Conservation (phyloP, 2,113 vertebrate genomes). For the Xiphophorus maculatus region DNA sequence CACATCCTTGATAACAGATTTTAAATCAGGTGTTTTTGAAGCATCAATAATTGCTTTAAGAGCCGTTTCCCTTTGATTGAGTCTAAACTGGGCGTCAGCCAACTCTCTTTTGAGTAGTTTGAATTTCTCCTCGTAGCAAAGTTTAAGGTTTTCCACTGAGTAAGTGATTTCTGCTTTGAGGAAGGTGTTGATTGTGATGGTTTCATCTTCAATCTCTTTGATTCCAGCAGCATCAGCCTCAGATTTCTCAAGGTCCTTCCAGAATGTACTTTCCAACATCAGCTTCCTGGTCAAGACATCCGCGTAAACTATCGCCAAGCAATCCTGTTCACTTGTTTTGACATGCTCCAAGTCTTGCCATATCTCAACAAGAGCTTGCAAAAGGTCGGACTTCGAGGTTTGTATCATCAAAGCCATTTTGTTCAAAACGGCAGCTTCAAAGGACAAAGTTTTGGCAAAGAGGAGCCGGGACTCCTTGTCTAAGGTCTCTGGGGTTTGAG, state of each 20-base stretch:
- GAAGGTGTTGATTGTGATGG: constrained; percentile 65
- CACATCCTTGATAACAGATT: constrained; percentile 82
- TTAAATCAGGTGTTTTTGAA: constrained; percentile 81
- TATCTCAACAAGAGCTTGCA: constrained; percentile 81
- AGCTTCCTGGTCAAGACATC: constrained; percentile 87
- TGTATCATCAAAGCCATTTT: constrained; percentile 89
- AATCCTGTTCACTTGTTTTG: constrained; percentile 69
- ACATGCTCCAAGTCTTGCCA: constrained; percentile 77
- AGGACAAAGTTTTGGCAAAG: constrained; percentile 87
- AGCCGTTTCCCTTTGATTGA: constrained; percentile 84
- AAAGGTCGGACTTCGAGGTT: constrained; percentile 82
- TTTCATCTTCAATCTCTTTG: constrained; percentile 35
- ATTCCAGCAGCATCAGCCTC: constrained; percentile 41
- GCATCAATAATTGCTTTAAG: constrained; percentile 83
- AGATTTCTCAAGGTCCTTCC: constrained; percentile 85
- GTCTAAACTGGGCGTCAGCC: constrained; percentile 80
- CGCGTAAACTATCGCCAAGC: constrained; percentile 79
- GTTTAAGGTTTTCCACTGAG: constrained; percentile 84
- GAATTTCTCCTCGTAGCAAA: constrained; percentile 84
- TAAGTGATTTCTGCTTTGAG: constrained; percentile 89
- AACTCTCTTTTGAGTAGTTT: constrained; percentile 86
- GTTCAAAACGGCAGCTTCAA: constrained; percentile 88
- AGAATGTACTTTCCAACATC: constrained; percentile 87
- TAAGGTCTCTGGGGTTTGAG: constrained; percentile 46
- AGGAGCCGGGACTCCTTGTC: constrained; percentile 77